Conservation (phyloP, 2,797 vertebrate genomes). For the Thaleichthys pacificus region DNA sequence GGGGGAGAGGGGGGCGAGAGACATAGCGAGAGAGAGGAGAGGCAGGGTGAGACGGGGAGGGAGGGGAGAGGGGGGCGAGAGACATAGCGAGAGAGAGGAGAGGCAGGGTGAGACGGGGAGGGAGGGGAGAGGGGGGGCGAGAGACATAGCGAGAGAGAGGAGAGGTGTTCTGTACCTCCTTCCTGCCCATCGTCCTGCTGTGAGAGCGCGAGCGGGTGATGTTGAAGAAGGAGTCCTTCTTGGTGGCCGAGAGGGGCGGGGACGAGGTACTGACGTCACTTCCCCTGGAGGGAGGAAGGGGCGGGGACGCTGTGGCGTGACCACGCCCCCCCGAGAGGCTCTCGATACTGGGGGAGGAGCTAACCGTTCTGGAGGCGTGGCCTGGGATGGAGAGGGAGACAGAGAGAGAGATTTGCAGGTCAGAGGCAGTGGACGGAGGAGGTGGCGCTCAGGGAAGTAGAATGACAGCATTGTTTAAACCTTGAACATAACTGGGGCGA, state of each 20-base stretch:
- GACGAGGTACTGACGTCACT: slow-evolving; percentile 86
- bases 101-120: too few species aligned
- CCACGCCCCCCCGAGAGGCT: slow-evolving; percentile 86
- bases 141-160: background rate
- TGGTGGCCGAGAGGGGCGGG: slow-evolving; percentile 87
- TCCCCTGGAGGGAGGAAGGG: slow-evolving; percentile 79
- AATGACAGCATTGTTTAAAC: too few species aligned
- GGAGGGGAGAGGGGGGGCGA: background rate
- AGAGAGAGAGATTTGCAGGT: background rate
- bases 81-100: background rate
- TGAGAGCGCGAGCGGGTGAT: slow-evolving; percentile 96
- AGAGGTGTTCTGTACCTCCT: slow-evolving; percentile 83
- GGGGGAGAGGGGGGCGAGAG: background rate
- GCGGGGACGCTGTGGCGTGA: slow-evolving; percentile 86
- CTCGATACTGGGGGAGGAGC: slow-evolving; percentile 91
- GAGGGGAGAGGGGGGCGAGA: background rate
- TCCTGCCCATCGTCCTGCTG: slow-evolving; percentile 91
- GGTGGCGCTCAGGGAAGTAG: background rate
- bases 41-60: background rate
- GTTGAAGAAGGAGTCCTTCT: slow-evolving; percentile 95
- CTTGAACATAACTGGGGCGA: too few species aligned
- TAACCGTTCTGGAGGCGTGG: slow-evolving; percentile 83
- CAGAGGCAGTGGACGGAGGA: background rate
- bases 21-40: background rate
- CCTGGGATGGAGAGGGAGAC: slow-evolving; percentile 66